A percentile compares a stretch with the other conserved stretches of the same genome.
Conservation (phyloP, 1,140 invertebrate species). For the Anadara kagoshimensis region DNA sequence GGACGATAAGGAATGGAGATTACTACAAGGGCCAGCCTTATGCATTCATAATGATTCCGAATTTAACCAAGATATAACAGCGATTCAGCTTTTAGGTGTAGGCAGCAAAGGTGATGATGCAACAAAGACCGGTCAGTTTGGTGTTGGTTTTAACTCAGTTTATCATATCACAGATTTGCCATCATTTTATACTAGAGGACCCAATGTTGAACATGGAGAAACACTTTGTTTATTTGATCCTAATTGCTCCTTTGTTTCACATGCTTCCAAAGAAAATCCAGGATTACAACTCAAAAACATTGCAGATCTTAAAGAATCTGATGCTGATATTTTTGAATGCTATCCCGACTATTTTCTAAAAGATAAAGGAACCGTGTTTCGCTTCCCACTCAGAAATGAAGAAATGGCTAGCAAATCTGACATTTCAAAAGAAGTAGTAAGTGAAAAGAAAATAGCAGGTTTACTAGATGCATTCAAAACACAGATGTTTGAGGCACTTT, state of each 20-base stretch:
- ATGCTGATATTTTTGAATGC: conserved; percentile 50
- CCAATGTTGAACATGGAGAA: conserved; percentile 36
- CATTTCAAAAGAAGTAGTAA: conserved; percentile 29
- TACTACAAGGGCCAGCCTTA: conserved; percentile 67
- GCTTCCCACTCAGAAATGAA: conserved; percentile 56
- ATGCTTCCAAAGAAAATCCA: conserved; percentile 44
- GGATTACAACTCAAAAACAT: conserved; percentile 51
- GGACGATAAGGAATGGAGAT: conserved; percentile 48
- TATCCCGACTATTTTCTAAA: conserved; percentile 40
- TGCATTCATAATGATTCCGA: conserved; percentile 64
- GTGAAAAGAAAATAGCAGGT: too few relatives aligned
- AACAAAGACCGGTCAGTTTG: conserved; percentile 63
- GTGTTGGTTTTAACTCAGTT: conserved; percentile 70
- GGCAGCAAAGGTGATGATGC: conserved; percentile 55
- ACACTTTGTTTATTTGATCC: conserved; percentile 68
- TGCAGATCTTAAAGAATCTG: conserved; percentile 21
- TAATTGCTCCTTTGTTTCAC: conserved; percentile 53
- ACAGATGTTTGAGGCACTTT: conserved; percentile 46
- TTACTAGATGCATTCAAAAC: conserved; percentile 53
- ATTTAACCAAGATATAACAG: conserved; percentile 65
- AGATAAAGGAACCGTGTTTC: conserved; percentile 50
- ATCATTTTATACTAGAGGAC: conserved; percentile 59
- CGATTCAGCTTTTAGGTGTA: conserved; percentile 60
- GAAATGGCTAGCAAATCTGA: conserved; percentile 51
- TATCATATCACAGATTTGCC: conserved; percentile 70